phyloP scores from a whole-genome alignment of 2,113 vertebrate genomes.

The Oncorhynchus clarkii region DNA sequence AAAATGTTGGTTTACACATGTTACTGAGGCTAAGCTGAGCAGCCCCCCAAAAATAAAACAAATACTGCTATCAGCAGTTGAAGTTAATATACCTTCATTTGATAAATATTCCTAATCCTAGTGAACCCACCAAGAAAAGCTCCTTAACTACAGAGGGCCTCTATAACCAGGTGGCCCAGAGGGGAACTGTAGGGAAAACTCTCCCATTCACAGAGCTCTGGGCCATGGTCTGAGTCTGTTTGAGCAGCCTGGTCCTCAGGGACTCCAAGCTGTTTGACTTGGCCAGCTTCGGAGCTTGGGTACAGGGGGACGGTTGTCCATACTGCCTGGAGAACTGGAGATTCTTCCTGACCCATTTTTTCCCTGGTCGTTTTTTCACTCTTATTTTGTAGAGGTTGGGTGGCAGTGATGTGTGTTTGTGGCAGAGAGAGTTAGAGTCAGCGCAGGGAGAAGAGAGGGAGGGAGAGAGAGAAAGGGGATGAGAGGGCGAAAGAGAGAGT shows the following conservation, averaged over 20 bases:
- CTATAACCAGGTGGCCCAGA: constrained; percentile 52
- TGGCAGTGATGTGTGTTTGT: neutral
- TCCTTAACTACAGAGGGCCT: constrained; percentile 60
- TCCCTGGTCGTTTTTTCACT: constrained; percentile 51
- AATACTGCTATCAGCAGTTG: too few relatives aligned
- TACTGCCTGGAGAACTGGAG: constrained; percentile 59
- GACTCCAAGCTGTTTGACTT: constrained; percentile 67
- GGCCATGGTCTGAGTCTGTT: constrained; percentile 42
- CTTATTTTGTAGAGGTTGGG: neutral
- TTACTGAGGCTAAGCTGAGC: too few relatives aligned
- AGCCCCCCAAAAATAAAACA: too few relatives aligned
- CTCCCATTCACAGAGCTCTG: constrained; percentile 62
- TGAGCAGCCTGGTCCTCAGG: constrained; percentile 52
- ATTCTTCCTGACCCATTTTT: constrained; percentile 69
- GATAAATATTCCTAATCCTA: constrained; percentile 30
- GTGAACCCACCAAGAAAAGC: constrained; percentile 58
- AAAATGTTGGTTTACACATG: too few relatives aligned
- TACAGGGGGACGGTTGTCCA: constrained; percentile 67
- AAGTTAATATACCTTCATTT: constrained; percentile 55
- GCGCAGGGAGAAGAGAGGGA: neutral
- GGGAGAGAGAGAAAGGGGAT: neutral
- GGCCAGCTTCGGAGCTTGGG: constrained; percentile 42
- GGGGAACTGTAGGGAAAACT: constrained; percentile 60
- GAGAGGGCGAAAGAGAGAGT: neutral
- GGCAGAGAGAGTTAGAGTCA: neutral